Base-by-base conservation (phyloP, 2,888 invertebrate genomes). In the Tenthredo mesomela region DNA sequence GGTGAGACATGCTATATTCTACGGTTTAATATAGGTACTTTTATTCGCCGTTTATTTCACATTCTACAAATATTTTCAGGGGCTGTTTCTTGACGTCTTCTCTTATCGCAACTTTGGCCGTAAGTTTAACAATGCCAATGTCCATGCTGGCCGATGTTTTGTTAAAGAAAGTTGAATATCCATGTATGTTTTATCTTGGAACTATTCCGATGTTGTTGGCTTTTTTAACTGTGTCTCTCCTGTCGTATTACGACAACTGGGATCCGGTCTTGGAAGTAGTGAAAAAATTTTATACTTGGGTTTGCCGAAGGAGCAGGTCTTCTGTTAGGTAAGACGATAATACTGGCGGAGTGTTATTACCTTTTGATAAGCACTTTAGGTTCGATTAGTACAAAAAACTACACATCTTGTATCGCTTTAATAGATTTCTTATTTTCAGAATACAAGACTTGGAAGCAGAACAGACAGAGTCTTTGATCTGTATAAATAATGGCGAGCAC, bases 1-100 rank as follows among this genome's bases (percentile, higher is more conserved):
- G 98, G 97, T 98, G 93, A 94, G 95, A 93, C 85, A n/a, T n/a
- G 5, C n/a, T 21, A 10, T 47, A 21, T 43, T 21, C 21, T 47
- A 29, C n/a, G 6, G 12, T 77, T n/a, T 29, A 12, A 78, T 73
- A n/a, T 29, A 2, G 29, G 29, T 61, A 37, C 18, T 73, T 58
- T 21, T 73, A 40, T 54, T 21, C 65, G 47, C 21, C 12, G 29
- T 83, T 50, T 40, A 21, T 58, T 67, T 78, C 18, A 54, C 18
- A 43, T 12, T 73, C 10, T 43, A 2, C 1, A 15, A 9, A 86
- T 2, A 29, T 84, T 94, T 94, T 2, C 93, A 98, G 98, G 98
- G 99, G 98, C 80, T 97, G 98, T 90, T 98, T 98, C 89, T 94
- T 99, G 89, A 99, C 99, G 25, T 98, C 98, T 18, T 96, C 98